A percentile compares a stretch with the other conserved stretches of the same genome.
phyloP scores from a whole-genome alignment of 2,113 vertebrate genomes.

The Ptyas mucosa region DNA sequence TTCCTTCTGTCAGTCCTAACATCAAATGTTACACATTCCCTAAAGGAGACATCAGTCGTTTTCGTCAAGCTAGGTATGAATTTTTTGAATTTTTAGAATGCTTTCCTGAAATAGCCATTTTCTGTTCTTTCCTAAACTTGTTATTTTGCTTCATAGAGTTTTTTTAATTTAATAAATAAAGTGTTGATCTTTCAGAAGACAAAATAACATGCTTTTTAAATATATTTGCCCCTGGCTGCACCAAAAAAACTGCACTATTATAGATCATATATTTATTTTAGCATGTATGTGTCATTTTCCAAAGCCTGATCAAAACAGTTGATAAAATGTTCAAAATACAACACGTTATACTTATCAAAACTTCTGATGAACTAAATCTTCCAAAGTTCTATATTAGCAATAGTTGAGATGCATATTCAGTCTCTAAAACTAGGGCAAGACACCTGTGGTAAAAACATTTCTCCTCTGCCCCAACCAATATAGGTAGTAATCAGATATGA shows the following conservation, averaged over 20 bases:
- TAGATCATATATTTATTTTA: not conserved
- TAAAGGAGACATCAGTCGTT: slow-evolving; percentile 80
- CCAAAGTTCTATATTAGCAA: not conserved
- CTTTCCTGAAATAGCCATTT: not conserved
- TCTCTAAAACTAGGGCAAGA: not conserved
- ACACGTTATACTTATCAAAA: not conserved
- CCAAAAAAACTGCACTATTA: not conserved
- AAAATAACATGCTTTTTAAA: not conserved
- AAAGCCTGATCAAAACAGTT: not conserved
- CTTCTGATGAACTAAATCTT: not conserved
- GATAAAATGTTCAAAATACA: not conserved
- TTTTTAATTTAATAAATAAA: not conserved
- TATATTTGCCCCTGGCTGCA: not conserved
- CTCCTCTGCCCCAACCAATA: not conserved
- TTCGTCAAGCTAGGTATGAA: slow-evolving; percentile 79
- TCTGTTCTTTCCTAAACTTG: not conserved
- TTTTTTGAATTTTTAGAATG: not conserved
- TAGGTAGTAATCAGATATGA: not conserved
- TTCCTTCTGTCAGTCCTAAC: slow-evolving; percentile 60
- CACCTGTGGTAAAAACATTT: not conserved
- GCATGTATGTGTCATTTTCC: not conserved
- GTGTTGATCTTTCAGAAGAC: not conserved
- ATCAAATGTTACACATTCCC: slow-evolving; percentile 89
- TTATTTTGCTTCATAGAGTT: not conserved
- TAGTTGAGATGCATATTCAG: not conserved